Percentiles rank a stretch among this genome's conserved stretches.
phyloP scores from a whole-genome alignment of 2,888 invertebrate species.

The Leptinotarsa tumamoca region DNA sequence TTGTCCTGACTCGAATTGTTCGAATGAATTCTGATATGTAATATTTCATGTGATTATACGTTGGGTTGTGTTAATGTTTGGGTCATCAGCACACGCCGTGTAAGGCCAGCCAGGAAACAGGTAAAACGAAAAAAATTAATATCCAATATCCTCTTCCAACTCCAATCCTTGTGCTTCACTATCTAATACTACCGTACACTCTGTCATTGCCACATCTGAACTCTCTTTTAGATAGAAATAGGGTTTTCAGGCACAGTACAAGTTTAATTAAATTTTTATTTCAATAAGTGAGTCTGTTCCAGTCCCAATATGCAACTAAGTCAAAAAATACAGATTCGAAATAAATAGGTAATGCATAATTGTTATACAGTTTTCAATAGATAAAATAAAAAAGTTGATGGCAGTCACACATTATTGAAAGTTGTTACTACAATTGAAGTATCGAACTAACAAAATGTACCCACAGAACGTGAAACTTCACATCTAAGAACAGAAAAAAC shows the following conservation, averaged over 20 bases:
- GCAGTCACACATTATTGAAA: too few species aligned
- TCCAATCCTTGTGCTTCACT: constrained; percentile 36
- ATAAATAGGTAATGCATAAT: too few species aligned
- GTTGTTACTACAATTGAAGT: too few species aligned
- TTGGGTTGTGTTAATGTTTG: constrained; percentile 38
- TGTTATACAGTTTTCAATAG: too few species aligned
- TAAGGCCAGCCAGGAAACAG: constrained; percentile 53
- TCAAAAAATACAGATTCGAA: too few species aligned
- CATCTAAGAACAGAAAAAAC: too few species aligned
- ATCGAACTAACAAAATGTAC: too few species aligned
- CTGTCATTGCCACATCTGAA: constrained; percentile 46
- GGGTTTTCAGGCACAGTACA: constrained; percentile 40
- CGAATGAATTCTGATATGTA: constrained; percentile 6
- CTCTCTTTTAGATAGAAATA: constrained; percentile 43
- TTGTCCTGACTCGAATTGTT: constrained; percentile 6
- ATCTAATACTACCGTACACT: constrained; percentile 38
- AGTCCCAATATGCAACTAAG: not conserved
- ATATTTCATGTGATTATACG: constrained; percentile 2
- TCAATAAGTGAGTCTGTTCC: not conserved
- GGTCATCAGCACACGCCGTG: constrained; percentile 41
- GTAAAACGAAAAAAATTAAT: constrained; percentile 46
- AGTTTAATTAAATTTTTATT: constrained; percentile 21
- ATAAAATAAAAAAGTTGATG: too few species aligned
- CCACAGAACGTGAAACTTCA: too few species aligned
- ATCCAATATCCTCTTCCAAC: constrained; percentile 29